Evolutionary conservation across 1,140 invertebrate genomes (phyloP), one percentile per base, ranked within the genome.

Genomic region (Harlomillsia oculata): DNA sequence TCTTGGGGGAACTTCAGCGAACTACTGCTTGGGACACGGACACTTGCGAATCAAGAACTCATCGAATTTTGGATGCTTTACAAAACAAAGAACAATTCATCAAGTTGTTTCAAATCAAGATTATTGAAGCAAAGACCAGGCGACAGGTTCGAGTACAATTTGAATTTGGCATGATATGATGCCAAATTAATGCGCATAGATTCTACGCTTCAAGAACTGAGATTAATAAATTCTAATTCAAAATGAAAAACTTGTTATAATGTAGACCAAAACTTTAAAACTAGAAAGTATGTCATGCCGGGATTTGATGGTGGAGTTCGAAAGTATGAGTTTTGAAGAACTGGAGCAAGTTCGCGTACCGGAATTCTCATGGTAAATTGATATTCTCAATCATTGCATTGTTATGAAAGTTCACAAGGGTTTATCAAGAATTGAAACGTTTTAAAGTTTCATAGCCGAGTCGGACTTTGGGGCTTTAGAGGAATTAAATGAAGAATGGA

Each of bases 391-490:
- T 23, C 23, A 1, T 23, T 14, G 13, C 30, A 45, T 45, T 25
- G 9, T 25, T 21, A 23, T 25, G 21, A 45, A 11, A 2, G n/a
- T 9, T 45, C n/a, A 21, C 14, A 44, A 46, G 6, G 20, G 11
- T 26, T 14, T 13, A 30, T 14, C n/a, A 28, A 13, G 13, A 6
- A 14, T 21, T 23, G 29, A 28, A 14, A 3, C 11, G 25, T 30
- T 46, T 40, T 30, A 18, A 20, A 59, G 56, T 20, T 59, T 59
- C 29, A 50, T 59, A n/a, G 46, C 52, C 20, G 56, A 59, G 26
- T 45, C 40, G n/a, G 56, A 59, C 40, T 59, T 53, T 39, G 48
- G 37, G 18, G 25, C n/a, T 13, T n/a, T 50, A 23, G 56, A 45
- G 28, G 20, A 32, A 5, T 14, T 53, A 16, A 23, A 37, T 20